Conservation (phyloP, 2,888 invertebrate species). For the Clunio marinus region DNA sequence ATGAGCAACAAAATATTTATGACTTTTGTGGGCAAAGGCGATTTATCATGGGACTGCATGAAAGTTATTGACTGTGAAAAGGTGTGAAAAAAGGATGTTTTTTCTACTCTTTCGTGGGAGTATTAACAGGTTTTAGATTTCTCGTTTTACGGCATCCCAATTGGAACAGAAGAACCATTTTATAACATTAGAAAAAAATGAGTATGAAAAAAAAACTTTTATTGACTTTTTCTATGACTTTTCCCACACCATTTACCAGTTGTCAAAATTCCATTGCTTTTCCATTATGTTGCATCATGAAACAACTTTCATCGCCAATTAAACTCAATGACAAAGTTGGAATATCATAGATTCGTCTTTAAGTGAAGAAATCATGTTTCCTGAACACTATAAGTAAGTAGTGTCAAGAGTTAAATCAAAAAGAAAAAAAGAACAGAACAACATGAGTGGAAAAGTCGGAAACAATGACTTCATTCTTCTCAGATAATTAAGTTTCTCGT, state of each 20-base stretch:
- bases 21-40: background rate
- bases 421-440: no score
- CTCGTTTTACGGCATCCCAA: background rate
- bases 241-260: no score
- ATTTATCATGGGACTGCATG: conserved; percentile 13
- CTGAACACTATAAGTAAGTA: background rate
- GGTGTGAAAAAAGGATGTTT: conserved; percentile 22
- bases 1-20: background rate
- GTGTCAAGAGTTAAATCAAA: background rate
- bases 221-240: no score
- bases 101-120: background rate
- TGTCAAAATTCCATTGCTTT: no score
- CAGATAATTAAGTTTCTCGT: conserved; percentile 17
- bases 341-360: background rate
- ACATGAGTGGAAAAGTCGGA: background rate
- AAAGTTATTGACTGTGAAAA: conserved; percentile 21
- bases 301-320: background rate
- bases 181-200: background rate
- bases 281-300: no score
- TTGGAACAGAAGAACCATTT: background rate
- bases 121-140: background rate
- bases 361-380: conserved; percentile 5
- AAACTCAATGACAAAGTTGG: conserved; percentile 4
- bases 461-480: conserved; percentile 6
- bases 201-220: background rate